Percentiles rank a stretch among this genome's conserved stretches.
Evolutionary conservation across 2,113 vertebrate species (phyloP).

Genomic region (Pangasianodon gigas): DNA sequence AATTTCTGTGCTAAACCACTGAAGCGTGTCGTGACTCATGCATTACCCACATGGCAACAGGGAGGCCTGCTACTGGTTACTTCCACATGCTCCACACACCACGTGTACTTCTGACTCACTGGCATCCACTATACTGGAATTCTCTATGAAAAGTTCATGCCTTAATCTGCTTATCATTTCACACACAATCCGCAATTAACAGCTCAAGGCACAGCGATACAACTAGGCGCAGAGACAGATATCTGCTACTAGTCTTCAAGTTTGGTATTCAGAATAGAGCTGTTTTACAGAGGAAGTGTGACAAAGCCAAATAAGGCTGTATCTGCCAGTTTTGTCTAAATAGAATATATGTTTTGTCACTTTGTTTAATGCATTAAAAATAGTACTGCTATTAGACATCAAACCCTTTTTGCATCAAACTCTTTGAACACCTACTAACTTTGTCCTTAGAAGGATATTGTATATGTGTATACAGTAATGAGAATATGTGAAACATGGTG

Average conservation of each 20-base stretch:
- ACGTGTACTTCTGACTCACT: background rate
- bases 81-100: background rate
- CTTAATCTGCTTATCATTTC: background rate
- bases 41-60: background rate
- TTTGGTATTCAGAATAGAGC: background rate
- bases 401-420: too few species aligned
- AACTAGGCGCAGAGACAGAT: background rate
- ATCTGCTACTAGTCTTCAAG: background rate
- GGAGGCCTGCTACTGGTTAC: background rate
- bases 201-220: background rate
- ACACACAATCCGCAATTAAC: background rate
- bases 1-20: slow-evolving; percentile 23
- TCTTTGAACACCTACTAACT: background rate
- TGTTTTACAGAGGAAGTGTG: background rate
- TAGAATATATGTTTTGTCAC: background rate
- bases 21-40: slow-evolving; percentile 35
- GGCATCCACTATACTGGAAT: background rate
- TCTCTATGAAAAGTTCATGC: slow-evolving; percentile 21
- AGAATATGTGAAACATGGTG: background rate
- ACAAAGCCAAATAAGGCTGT: background rate
- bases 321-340: background rate
- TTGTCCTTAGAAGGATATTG: background rate
- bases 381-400: background rate
- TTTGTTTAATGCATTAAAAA: background rate
- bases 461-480: background rate